phyloP scores from a whole-genome alignment of 2,113 vertebrate species.

The Halcyon senegalensis region DNA sequence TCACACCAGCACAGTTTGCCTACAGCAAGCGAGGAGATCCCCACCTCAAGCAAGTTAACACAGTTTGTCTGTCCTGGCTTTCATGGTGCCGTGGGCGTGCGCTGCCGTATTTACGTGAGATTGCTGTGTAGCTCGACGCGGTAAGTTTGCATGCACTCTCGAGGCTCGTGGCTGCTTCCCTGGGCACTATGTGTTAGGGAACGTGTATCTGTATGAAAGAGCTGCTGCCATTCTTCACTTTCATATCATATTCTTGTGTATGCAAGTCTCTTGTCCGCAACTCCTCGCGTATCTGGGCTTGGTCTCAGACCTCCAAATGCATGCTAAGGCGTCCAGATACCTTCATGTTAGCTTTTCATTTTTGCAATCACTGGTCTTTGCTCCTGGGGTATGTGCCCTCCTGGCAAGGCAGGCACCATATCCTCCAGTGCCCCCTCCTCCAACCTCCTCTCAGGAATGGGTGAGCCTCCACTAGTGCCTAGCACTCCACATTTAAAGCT shows the following conservation, averaged over 20 bases:
- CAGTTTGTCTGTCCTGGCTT: slow-evolving; percentile 11
- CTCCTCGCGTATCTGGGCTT: neutral
- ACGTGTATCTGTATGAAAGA: slow-evolving; percentile 50
- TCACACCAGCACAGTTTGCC: slow-evolving; percentile 31
- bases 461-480: slow-evolving; percentile 77
- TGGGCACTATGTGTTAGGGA: slow-evolving; percentile 11
- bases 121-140: neutral
- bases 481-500: slow-evolving; percentile 72
- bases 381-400: slow-evolving; percentile 11
- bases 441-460: slow-evolving; percentile 71
- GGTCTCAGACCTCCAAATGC: neutral
- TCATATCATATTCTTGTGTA: neutral
- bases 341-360: neutral
- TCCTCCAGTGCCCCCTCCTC: slow-evolving; percentile 54
- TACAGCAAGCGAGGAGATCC: neutral
- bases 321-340: neutral
- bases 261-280: neutral
- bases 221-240: slow-evolving; percentile 38
- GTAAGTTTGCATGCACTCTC: slow-evolving; percentile 22
- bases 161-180: slow-evolving; percentile 25
- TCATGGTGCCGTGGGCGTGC: neutral
- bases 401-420: slow-evolving; percentile 27
- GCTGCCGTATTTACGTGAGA: neutral
- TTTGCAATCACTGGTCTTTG: slow-evolving; percentile 27
- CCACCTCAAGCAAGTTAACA: neutral